A percentile compares a stretch with the other conserved stretches of the same genome.
These are phyloP conservation scores for Leptopilina drosophilae DNA, from an alignment of 2,888 invertebrate genomes.

Conservation along the genomic window DNA sequence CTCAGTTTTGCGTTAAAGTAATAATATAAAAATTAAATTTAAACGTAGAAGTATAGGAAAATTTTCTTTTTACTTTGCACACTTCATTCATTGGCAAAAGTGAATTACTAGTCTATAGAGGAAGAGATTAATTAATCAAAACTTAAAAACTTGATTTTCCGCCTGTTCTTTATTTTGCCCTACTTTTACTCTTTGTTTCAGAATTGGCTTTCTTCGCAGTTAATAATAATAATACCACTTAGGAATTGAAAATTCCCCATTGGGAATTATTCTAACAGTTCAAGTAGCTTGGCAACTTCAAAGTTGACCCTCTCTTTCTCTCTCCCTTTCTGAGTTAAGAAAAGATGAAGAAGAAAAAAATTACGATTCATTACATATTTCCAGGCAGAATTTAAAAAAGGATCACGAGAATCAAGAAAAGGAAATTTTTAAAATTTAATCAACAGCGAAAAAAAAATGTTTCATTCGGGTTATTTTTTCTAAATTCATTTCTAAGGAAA, in stretches of 20 bases:
- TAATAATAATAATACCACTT: conserved; percentile 28
- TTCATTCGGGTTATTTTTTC: too few species aligned
- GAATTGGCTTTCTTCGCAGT: conserved; percentile 12
- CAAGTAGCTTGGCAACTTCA: conserved; percentile 1
- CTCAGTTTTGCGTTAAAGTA: too few species aligned
- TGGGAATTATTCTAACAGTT: neutral
- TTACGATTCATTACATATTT: conserved; percentile 18
- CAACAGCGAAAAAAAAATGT: too few species aligned
- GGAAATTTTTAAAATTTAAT: neutral
- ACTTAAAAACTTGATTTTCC: conserved; percentile 16
- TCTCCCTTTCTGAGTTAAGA: neutral
- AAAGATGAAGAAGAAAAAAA: conserved; percentile 7
- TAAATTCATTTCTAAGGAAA: too few species aligned
- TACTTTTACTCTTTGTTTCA: conserved; percentile 28
- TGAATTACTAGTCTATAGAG: neutral
- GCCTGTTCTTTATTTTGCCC: conserved; percentile 10
- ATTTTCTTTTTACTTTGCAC: neutral
- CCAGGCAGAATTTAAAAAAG: neutral
- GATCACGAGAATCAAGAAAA: neutral
- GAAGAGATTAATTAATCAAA: conserved; percentile 37
- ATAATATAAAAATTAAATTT: neutral
- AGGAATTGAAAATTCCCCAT: conserved; percentile 27
- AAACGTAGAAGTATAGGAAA: neutral
- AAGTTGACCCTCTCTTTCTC: conserved; percentile 5
- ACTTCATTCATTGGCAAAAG: neutral